A percentile compares a stretch with the other conserved stretches of the same genome.
Conservation (phyloP, 1,140 invertebrate genomes). For the Sipha flava region DNA sequence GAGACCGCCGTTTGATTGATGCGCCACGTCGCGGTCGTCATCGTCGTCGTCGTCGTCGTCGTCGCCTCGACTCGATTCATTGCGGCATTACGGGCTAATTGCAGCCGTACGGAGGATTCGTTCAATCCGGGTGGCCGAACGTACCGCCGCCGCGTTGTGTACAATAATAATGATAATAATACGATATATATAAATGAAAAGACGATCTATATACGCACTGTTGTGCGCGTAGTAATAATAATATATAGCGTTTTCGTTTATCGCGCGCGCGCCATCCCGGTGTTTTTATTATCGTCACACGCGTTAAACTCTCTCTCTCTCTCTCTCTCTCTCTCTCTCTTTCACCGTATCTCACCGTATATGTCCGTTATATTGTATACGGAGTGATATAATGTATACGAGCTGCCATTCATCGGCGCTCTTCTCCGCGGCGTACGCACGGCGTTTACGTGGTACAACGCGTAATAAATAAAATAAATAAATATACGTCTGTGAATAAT, state of each 20-base stretch:
- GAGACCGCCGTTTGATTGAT: conserved; percentile 15
- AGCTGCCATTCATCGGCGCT: not conserved
- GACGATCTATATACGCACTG: not conserved
- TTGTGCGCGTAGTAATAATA: not conserved
- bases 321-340: too few species aligned
- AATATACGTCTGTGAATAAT: not conserved
- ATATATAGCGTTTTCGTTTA: not conserved
- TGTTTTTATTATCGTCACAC: not conserved
- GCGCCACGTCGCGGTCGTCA: not conserved
- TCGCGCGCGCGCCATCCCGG: not conserved
- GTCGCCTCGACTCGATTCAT: too few species aligned
- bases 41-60: too few species aligned
- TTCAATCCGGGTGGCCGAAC: conserved; percentile 21
- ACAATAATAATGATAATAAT: too few species aligned
- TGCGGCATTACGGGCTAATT: conserved; percentile 8
- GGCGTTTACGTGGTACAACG: too few species aligned
- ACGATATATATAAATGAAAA: not conserved
- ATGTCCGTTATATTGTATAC: too few species aligned
- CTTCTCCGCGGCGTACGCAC: not conserved
- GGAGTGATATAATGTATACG: not conserved
- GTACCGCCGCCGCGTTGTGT: too few species aligned
- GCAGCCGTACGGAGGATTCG: not conserved
- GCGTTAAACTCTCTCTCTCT: too few species aligned
- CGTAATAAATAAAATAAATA: too few species aligned
- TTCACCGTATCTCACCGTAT: too few species aligned